Percentiles rank a stretch among this genome's conserved stretches.
phyloP scores from a whole-genome alignment of 2,113 vertebrate genomes.

The Sterrhoptilus dennistouni region DNA sequence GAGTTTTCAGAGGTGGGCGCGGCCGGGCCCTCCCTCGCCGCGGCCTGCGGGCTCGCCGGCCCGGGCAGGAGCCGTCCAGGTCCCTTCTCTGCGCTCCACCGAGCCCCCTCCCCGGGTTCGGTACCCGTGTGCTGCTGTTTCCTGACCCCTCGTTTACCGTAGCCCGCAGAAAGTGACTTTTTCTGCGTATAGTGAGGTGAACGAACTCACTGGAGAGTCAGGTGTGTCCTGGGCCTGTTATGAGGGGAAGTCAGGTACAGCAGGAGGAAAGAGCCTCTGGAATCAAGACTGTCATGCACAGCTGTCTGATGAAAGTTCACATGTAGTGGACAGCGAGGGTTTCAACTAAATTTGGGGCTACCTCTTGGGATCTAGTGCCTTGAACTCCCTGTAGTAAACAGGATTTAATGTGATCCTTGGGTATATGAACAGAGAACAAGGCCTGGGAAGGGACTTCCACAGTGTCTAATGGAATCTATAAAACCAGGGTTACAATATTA shows the following conservation, averaged over 20 bases:
- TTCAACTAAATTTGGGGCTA: not conserved
- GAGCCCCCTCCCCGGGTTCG: not conserved
- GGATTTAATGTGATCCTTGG: not conserved
- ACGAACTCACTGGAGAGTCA: not conserved
- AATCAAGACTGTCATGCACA: not conserved
- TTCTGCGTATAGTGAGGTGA: not conserved
- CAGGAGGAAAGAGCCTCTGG: not conserved
- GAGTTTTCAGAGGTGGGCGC: not conserved
- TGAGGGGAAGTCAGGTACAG: not conserved
- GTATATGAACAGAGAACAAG: not conserved
- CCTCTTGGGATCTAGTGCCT: not conserved
- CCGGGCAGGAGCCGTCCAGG: accelerated
- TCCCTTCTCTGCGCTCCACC: accelerated
- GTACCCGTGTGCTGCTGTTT: not conserved
- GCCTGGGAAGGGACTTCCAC: not conserved
- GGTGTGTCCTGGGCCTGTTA: no score
- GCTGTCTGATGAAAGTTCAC: not conserved
- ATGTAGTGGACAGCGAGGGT: no score
- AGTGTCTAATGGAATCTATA: not conserved
- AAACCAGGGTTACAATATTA: not conserved
- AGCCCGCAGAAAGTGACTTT: not conserved
- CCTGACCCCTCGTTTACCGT: not conserved
- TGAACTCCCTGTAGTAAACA: not conserved
- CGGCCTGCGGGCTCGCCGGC: no score
- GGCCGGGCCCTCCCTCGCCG: not conserved